phyloP scores from a whole-genome alignment of 2,888 invertebrate species.

The Stenodera caucasica region DNA sequence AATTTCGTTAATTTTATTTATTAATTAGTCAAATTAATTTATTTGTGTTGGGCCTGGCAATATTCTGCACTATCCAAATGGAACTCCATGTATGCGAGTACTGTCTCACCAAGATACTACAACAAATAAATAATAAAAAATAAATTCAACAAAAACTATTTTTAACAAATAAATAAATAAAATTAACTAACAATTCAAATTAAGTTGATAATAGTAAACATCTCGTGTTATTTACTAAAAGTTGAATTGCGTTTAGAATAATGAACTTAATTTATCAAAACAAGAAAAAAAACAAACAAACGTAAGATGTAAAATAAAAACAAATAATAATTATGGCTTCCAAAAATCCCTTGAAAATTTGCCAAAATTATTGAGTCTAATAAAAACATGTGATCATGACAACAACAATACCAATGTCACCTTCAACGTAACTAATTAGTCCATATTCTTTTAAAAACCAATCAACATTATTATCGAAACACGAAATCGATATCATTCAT shows the following conservation, averaged over 20 bases:
- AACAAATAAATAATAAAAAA: conserved; percentile 53
- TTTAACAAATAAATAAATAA: neutral
- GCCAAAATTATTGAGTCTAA: conserved; percentile 35
- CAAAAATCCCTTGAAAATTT: conserved; percentile 33
- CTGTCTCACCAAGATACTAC: conserved; percentile 83
- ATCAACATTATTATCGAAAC: neutral
- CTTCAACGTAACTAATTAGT: conserved; percentile 31
- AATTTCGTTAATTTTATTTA: conserved; percentile 25
- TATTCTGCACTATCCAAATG: conserved; percentile 97
- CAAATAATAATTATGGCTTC: conserved; percentile 33
- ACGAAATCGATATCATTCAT: neutral
- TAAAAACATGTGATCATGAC: conserved; percentile 33
- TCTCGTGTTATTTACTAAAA: neutral
- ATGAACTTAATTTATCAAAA: neutral
- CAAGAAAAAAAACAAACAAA: neutral
- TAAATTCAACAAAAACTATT: conserved; percentile 5
- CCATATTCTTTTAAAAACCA: neutral
- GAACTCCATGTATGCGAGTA: conserved; percentile 97
- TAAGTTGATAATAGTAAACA: neutral
- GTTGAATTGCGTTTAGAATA: no score
- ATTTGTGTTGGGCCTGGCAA: conserved; percentile 99
- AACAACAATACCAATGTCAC: conserved; percentile 39
- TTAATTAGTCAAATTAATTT: conserved; percentile 53
- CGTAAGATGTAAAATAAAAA: conserved; percentile 7
- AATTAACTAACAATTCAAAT: neutral